Conservation (phyloP, 2,888 invertebrate species). For the Acanthococcus lagerstroemiae region DNA sequence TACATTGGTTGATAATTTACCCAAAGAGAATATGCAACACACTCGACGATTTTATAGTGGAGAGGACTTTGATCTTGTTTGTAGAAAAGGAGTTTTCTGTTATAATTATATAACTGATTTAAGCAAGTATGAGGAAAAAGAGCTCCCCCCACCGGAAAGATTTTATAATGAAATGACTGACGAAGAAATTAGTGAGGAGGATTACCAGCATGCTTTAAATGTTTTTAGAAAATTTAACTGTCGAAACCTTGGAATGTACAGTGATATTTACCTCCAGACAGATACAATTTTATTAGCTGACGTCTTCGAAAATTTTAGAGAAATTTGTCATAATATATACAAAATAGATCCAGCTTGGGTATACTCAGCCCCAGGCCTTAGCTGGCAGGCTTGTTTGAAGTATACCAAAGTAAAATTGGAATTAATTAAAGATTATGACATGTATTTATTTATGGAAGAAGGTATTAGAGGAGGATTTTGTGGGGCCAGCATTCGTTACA, state of each 20-base stretch:
- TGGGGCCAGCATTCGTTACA: not conserved
- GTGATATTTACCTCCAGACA: not conserved
- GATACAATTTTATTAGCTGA: slow-evolving; percentile 4
- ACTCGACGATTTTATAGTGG: not conserved
- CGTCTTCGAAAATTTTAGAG: slow-evolving; percentile 1
- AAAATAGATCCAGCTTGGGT: slow-evolving; percentile 10
- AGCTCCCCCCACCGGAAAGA: not conserved
- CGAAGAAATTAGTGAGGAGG: slow-evolving; percentile 10
- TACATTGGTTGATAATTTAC: not conserved
- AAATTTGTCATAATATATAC: not conserved
- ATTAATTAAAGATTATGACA: slow-evolving; percentile 7
- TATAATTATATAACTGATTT: slow-evolving; percentile 5
- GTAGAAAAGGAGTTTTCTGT: not conserved
- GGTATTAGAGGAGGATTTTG: slow-evolving; percentile 6
- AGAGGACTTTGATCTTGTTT: not conserved
- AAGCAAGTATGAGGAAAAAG: not conserved
- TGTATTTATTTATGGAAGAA: slow-evolving; percentile 7
- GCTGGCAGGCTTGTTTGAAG: slow-evolving; percentile 7
- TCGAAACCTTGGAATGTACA: not conserved
- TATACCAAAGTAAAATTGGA: slow-evolving; percentile 5
- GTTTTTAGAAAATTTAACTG: not conserved
- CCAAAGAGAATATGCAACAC: not conserved
- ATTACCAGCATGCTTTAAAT: not conserved
- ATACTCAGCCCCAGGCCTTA: not conserved
- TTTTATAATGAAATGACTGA: slow-evolving; percentile 33